Evolutionary conservation across 2,797 vertebrate genomes (phyloP), one percentile per base, ranked within the genome.

Genomic region (Lepus oiostolus): DNA sequence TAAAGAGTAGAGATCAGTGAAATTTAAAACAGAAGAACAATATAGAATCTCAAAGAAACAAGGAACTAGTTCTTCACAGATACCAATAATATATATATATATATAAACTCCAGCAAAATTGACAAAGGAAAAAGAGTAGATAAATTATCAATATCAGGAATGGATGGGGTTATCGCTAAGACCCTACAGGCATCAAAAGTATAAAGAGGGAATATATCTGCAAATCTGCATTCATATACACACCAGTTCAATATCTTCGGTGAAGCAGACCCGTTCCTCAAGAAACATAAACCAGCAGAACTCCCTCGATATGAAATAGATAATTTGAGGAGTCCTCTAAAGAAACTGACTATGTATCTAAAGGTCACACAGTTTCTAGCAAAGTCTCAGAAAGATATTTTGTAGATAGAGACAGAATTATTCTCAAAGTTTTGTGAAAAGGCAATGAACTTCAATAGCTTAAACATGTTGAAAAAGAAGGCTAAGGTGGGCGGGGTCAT

Each of bases 11-110:
- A 72, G 58, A 83, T 21, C 17, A 26, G 16, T 70, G 5, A 19
- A 76, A 35, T n/a, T 94, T 22, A 47, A 94, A 91, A 9, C 38
- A 68, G 26, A 84, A 54, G 77, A 91, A 26, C 52, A 70, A 24
- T 5, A 42, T 22, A 38, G 81, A 90, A 62, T 50, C 35, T 84
- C 68, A 70, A 22, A 54, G 8, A 85, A 85, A 82, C 2, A 63
- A 54, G 54, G n/a, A 83, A 50, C 26, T n/a, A 9, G 7, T 24
- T 84, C n/a, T 52, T 65, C 35, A 4, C 4, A 63, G 2, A 42
- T n/a, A 42, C n/a, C 17, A 52, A 24, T 54, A 54, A 42, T 42
- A 42, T 42, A 42, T 42, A 42, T 42, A 42, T 42, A 42, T 42
- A 42, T 42, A 42, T 42, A 42, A n/a, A 70, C 0, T 17, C 19